These are phyloP conservation scores for Gortyna flavago DNA, from an alignment of 2,888 invertebrate genomes.

Conservation along the genomic window DNA sequence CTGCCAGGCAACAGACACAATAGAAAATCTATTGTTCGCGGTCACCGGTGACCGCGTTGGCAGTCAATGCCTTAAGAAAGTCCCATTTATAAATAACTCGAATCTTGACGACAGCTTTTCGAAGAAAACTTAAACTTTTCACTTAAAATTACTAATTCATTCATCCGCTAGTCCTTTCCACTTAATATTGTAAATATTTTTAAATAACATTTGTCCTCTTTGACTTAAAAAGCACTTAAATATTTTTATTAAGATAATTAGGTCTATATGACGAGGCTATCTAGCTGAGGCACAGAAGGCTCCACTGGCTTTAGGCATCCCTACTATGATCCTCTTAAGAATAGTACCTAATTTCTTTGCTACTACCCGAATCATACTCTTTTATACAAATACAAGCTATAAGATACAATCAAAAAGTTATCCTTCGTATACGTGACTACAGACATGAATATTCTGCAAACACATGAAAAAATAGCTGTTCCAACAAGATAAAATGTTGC, in stretches of 20 bases:
- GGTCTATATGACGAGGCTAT: constrained; percentile 38
- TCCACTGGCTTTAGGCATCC: background rate
- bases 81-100: constrained; percentile 1
- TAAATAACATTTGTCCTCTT: constrained; percentile 71
- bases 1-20: too few species aligned
- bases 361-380: background rate
- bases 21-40: too few species aligned
- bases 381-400: constrained; percentile 15
- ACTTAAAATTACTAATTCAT: constrained; percentile 66
- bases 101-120: constrained; percentile 41
- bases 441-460: constrained; percentile 16
- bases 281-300: constrained; percentile 16
- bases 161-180: constrained; percentile 76
- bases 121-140: constrained; percentile 56
- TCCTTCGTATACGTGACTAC: constrained; percentile 15
- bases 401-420: constrained; percentile 34
- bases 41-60: too few species aligned
- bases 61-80: too few species aligned
- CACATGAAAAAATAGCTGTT: constrained; percentile 28
- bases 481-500: constrained; percentile 41
- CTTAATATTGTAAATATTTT: constrained; percentile 65
- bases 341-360: constrained; percentile 8
- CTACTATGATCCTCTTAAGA: constrained; percentile 1
- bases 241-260: constrained; percentile 62
- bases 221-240: constrained; percentile 65